These are phyloP conservation scores for Cryptus viduatorius DNA, from an alignment of 2,888 invertebrate species.

Conservation along the genomic window DNA sequence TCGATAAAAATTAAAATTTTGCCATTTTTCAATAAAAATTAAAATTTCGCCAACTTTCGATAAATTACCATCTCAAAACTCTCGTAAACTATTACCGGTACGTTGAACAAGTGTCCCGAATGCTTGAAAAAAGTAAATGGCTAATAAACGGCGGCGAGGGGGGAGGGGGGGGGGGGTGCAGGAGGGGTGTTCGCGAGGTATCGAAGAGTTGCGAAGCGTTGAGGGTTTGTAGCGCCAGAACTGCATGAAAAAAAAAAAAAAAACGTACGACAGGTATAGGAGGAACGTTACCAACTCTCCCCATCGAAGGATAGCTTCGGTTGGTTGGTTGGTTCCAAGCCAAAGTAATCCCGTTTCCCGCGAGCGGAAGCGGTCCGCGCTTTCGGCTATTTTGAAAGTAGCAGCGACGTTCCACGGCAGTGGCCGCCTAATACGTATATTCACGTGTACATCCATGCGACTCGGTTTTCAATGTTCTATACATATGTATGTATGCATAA, in stretches of 20 bases:
- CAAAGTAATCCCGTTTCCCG: slow-evolving; percentile 50
- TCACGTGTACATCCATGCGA: slow-evolving; percentile 13
- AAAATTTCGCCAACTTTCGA: slow-evolving; percentile 39
- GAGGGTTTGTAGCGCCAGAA: slow-evolving; percentile 4
- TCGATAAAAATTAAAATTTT: too few species aligned
- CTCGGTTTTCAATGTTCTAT: slow-evolving; percentile 1
- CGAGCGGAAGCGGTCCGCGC: slow-evolving; percentile 13
- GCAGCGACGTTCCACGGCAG: slow-evolving; percentile 44
- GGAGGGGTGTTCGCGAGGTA: background rate
- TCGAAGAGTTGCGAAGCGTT: slow-evolving; percentile 44
- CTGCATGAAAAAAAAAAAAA: slow-evolving; percentile 46
- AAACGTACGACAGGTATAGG: background rate
- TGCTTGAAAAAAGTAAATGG: background rate
- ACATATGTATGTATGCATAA: background rate
- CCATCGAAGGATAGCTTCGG: slow-evolving; percentile 36
- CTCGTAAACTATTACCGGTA: slow-evolving; percentile 51
- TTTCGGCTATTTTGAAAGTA: slow-evolving; percentile 53
- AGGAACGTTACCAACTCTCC: slow-evolving; percentile 23
- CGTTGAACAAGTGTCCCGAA: slow-evolving; percentile 31
- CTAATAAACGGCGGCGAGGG: background rate
- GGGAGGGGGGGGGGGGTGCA: background rate
- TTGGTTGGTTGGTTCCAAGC: slow-evolving; percentile 57
- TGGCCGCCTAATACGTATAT: slow-evolving; percentile 16
- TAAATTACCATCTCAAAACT: slow-evolving; percentile 44
- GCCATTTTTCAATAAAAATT: background rate